Evolutionary conservation across 2,113 vertebrate genomes (phyloP).

Genomic region (Nanger granti): DNA sequence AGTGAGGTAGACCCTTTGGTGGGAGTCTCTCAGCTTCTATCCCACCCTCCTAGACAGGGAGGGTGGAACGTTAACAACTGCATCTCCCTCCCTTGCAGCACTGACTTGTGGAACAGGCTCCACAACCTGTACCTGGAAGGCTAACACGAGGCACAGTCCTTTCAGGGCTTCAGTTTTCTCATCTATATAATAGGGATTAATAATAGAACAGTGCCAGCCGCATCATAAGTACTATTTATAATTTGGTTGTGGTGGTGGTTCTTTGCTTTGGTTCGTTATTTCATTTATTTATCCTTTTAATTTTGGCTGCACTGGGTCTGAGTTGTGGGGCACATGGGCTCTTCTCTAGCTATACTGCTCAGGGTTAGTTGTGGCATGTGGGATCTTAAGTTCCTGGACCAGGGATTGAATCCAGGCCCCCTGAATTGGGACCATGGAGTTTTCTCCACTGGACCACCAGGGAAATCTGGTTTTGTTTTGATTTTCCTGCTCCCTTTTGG

Average conservation of each 20-base stretch:
- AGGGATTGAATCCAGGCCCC: not conserved
- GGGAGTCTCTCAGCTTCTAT: not conserved
- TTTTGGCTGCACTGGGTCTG: not conserved
- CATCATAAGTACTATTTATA: not conserved
- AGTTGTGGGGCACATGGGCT: not conserved
- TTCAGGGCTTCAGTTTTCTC: not conserved
- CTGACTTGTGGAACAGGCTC: not conserved
- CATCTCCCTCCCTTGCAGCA: not conserved
- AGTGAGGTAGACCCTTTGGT: not conserved
- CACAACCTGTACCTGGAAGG: not conserved
- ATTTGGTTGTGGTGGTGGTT: not conserved
- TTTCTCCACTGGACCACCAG: not conserved
- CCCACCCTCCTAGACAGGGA: not conserved
- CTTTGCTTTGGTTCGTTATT: not conserved
- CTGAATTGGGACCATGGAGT: not conserved
- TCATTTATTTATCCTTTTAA: not conserved
- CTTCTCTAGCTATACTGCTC: not conserved
- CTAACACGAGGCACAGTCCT: too few species aligned
- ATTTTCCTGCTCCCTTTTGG: not conserved
- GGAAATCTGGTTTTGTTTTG: not conserved
- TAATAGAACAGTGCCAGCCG: not conserved
- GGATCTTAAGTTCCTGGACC: not conserved
- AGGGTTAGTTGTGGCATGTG: not conserved
- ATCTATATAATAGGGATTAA: not conserved
- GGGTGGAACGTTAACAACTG: too few species aligned